Evolutionary conservation across 37 sponge, comb jelly and placozoan genomes (phyloP), one percentile per base, ranked within the genome.

Genomic region (Haliclona indistincta): DNA sequence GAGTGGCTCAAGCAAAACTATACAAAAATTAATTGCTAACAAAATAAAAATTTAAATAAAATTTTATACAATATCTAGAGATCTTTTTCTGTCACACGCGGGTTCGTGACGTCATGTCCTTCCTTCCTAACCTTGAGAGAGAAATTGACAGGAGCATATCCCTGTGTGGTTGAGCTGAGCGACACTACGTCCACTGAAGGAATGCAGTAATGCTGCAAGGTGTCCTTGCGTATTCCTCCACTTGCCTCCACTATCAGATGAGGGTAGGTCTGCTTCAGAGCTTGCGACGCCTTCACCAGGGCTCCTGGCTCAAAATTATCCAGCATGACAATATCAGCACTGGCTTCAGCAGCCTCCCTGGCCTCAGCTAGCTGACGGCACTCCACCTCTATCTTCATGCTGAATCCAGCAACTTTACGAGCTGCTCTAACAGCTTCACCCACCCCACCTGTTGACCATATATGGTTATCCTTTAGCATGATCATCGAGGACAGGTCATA

Each of bases 391-490:
- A 96, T 96, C 80, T 96, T 96, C 52, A 82, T 67, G 19, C 92
- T 83, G 49, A 96, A 96, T 4, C 94, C 94, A 41, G 81, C 88
- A 1, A 84, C 91, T 61, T 75, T 68, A 20, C 97, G 64, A 1
- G 97, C 95, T 39, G 65, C 76, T n/a, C 74, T 20, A 29, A 96
- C 91, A 7, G 97, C 97, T 2, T 67, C 28, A 11, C 37, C 47
- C 34, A 96, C 74, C 36, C 83, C 76, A 13, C 97, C 97, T 49
- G 82, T 78, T 58, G 82, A 84, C 97, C 97, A 96, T 17, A 96
- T 90, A 65, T 96, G 97, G 81, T 96, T 96, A 55, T 96, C 97
- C 40, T 96, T 96, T 51, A 96, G 63, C 97, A 96, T 96, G 4
- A 96, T 56, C 97, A 96, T 94, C 30, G 90, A 91, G 2, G 91